Percentiles rank a stretch among this genome's conserved stretches.
Conservation (phyloP, 1,140 invertebrate genomes). For the Mycetomoellerius zeteki region DNA sequence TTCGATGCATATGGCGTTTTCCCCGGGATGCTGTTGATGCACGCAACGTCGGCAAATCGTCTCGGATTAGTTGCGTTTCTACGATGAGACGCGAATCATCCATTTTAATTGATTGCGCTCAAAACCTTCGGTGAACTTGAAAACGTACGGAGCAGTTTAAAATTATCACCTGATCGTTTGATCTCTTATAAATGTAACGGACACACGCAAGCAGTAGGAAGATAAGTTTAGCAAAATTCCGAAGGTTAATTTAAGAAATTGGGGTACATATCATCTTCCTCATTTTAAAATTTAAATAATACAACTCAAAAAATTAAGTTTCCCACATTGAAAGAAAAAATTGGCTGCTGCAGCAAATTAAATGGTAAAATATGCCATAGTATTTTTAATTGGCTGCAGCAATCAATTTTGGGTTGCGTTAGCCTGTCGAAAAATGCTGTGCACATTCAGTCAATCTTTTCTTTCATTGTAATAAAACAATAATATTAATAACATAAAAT, state of each 20-base stretch:
- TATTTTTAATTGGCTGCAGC: too few relatives aligned
- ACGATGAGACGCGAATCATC: conserved; percentile 23
- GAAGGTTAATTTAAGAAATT: not conserved
- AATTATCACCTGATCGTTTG: not conserved
- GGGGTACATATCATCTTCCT: not conserved
- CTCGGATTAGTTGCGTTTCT: conserved; percentile 30
- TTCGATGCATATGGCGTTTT: conserved; percentile 10
- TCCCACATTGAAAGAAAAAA: too few relatives aligned
- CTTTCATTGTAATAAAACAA: too few relatives aligned
- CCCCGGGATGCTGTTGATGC: conserved; percentile 3
- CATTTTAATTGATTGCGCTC: conserved; percentile 29
- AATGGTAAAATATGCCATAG: too few relatives aligned
- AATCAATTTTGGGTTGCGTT: too few relatives aligned
- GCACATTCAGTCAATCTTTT: too few relatives aligned
- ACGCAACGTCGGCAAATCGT: conserved; percentile 14
- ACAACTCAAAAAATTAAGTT: too few relatives aligned
- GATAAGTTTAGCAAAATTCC: not conserved
- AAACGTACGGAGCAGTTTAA: not conserved
- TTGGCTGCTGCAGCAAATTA: too few relatives aligned
- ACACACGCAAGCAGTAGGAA: not conserved
- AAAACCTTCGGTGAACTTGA: conserved; percentile 1
- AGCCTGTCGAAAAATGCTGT: too few relatives aligned
- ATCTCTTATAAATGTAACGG: not conserved
- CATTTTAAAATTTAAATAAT: too few relatives aligned
- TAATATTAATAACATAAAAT: too few relatives aligned